These are phyloP conservation scores for Olivierus martensii DNA, from an alignment of 1,140 invertebrate genomes.

Conservation along the genomic window DNA sequence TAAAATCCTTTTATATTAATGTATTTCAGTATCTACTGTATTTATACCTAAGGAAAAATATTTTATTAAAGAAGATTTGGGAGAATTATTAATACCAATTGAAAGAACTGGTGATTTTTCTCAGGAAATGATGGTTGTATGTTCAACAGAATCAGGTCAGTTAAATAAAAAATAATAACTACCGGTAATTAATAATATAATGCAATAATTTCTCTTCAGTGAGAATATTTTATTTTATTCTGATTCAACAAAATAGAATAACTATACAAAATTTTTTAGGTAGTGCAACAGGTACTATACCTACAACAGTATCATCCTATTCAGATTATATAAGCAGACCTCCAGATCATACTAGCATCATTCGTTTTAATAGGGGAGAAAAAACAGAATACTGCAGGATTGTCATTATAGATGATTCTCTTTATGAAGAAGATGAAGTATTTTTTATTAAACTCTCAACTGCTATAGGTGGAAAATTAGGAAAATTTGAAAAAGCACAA, in stretches of 20 bases:
- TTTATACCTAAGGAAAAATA: constrained; percentile 25
- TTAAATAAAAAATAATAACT: no score
- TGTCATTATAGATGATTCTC: constrained; percentile 32
- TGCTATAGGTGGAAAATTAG: constrained; percentile 29
- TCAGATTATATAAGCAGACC: constrained; percentile 32
- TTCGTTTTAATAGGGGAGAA: constrained; percentile 30
- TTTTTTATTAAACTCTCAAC: constrained; percentile 29
- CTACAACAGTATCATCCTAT: constrained; percentile 26
- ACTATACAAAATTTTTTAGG: constrained; percentile 18
- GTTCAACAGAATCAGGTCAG: constrained; percentile 28
- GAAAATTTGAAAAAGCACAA: constrained; percentile 18
- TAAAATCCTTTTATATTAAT: background rate
- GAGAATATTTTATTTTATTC: no score
- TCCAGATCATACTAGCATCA: constrained; percentile 25
- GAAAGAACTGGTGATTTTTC: constrained; percentile 29
- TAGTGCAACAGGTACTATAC: constrained; percentile 27
- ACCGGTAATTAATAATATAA: no score
- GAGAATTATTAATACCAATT: constrained; percentile 28
- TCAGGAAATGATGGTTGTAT: constrained; percentile 31
- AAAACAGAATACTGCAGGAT: constrained; percentile 28
- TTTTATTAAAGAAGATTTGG: constrained; percentile 28
- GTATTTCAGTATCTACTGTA: constrained; percentile 29
- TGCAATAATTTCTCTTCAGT: no score
- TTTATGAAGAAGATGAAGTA: constrained; percentile 31
- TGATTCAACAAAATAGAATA: no score